A percentile compares a stretch with the other conserved stretches of the same genome.
These are phyloP conservation scores for Epinephelus lanceolatus DNA, from an alignment of 2,113 vertebrate genomes.

Conservation along the genomic window DNA sequence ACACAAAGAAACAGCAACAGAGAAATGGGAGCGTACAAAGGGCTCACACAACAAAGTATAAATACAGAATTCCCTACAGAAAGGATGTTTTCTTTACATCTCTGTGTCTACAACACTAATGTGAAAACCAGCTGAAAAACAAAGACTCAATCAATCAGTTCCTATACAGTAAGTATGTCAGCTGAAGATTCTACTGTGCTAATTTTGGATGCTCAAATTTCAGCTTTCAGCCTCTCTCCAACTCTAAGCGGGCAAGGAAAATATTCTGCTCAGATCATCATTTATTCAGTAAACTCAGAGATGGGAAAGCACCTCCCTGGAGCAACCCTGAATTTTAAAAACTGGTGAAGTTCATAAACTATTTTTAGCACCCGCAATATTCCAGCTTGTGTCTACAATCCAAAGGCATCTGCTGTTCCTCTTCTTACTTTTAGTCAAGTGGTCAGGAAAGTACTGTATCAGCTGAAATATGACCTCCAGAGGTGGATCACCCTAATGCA, in stretches of 20 bases:
- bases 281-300: constrained; percentile 67
- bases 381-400: constrained; percentile 13
- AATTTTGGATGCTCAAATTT: neutral
- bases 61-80: neutral
- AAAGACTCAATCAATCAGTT: neutral
- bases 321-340: constrained; percentile 54
- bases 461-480: constrained; percentile 50
- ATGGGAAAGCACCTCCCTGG: constrained; percentile 52
- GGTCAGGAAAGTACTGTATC: constrained; percentile 3
- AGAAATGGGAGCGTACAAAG: neutral
- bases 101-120: neutral
- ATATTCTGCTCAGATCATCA: constrained; percentile 67
- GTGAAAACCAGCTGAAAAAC: neutral
- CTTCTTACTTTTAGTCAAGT: neutral
- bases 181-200: neutral
- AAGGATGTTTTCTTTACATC: neutral
- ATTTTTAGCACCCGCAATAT: constrained; percentile 50
- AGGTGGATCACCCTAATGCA: constrained; percentile 34
- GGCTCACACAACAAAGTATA: neutral
- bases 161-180: neutral
- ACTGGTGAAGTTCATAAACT: constrained; percentile 37
- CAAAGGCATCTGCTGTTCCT: constrained; percentile 10
- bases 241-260: constrained; percentile 13
- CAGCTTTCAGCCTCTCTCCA: constrained; percentile 2
- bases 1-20: constrained; percentile 5